These are phyloP conservation scores for Lutjanus campechanus DNA, from an alignment of 2,797 vertebrate genomes.

Conservation along the genomic window DNA sequence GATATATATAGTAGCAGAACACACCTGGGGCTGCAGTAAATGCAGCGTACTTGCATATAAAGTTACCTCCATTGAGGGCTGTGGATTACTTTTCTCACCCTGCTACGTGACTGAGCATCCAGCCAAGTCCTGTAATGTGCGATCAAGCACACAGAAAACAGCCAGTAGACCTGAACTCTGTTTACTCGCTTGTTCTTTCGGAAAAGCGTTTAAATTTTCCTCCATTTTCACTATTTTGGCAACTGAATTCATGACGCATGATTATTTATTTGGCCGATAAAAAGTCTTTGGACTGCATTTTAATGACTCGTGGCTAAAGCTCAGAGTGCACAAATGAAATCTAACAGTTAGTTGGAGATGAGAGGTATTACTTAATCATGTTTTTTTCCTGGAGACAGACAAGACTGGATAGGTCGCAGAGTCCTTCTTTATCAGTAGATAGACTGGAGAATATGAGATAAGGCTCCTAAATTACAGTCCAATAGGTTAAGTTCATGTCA, in stretches of 20 bases:
- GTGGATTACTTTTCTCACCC: background rate
- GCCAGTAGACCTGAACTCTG: background rate
- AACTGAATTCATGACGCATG: rapidly evolving
- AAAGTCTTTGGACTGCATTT: background rate
- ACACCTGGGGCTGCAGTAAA: conserved; percentile 11
- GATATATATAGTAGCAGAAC: background rate
- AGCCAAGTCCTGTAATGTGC: background rate
- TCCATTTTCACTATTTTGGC: background rate
- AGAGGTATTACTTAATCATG: background rate
- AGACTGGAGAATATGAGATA: conserved; percentile 22
- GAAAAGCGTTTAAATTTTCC: background rate
- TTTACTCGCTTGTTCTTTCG: background rate
- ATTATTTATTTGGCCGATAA: conserved; percentile 4
- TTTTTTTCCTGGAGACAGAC: background rate
- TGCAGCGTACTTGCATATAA: background rate
- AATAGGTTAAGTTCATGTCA: background rate
- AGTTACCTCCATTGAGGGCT: conserved; percentile 8
- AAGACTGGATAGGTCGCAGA: background rate
- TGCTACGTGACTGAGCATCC: conserved; percentile 23
- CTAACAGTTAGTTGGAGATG: background rate
- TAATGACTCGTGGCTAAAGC: background rate
- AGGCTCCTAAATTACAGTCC: conserved; percentile 2
- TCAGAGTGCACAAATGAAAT: background rate
- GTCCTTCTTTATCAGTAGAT: conserved; percentile 17
- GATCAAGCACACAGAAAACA: background rate